phyloP scores from a whole-genome alignment of 2,797 vertebrate genomes.

The Synaphobranchus kaupii region DNA sequence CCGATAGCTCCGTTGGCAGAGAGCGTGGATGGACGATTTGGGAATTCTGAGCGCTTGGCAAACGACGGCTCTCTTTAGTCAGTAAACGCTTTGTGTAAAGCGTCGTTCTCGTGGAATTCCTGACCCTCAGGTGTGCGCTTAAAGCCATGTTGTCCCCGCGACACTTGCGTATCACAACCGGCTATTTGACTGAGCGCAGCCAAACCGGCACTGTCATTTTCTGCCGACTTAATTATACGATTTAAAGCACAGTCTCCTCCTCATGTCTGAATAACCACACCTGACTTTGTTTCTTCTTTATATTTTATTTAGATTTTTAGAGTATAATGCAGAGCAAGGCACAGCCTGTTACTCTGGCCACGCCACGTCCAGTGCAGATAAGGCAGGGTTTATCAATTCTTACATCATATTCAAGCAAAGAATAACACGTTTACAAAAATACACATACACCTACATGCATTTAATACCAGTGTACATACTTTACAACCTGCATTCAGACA shows the following conservation, averaged over 20 bases:
- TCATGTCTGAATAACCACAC: not conserved
- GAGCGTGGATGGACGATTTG: not conserved
- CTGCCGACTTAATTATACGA: slow-evolving; percentile 17
- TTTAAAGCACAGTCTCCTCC: not conserved
- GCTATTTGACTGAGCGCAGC: slow-evolving; percentile 11
- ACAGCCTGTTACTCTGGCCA: not conserved
- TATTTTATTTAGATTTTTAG: not conserved
- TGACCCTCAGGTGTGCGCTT: not conserved
- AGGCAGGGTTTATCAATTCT: not conserved
- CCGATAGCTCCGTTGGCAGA: not conserved
- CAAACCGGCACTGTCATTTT: not conserved
- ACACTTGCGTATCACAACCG: not conserved
- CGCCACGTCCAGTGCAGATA: not conserved
- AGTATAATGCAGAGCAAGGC: not conserved
- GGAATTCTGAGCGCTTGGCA: not conserved
- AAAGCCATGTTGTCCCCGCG: slow-evolving; percentile 19
- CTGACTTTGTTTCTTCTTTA: not conserved
- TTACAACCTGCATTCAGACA: too few species aligned
- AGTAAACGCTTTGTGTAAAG: not conserved
- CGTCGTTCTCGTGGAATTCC: not conserved
- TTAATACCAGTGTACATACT: not conserved
- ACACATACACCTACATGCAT: not conserved
- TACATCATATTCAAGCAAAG: not conserved
- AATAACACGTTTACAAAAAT: not conserved
- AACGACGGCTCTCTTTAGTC: not conserved